Evolutionary conservation across 2,113 vertebrate genomes (phyloP).

Genomic region (Riparia riparia): DNA sequence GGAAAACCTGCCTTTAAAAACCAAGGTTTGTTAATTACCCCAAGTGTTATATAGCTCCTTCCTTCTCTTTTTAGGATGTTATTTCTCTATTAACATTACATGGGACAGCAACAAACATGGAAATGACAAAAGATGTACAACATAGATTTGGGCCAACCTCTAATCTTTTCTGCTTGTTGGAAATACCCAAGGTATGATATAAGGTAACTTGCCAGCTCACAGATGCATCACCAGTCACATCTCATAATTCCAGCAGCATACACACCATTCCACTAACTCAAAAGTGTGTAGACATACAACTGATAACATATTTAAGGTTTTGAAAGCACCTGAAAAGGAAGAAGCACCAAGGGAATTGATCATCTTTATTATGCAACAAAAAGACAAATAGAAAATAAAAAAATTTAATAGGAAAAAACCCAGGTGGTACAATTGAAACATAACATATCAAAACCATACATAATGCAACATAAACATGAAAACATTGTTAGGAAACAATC

Average conservation of each 20-base stretch:
- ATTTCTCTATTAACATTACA: not conserved
- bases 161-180: not conserved
- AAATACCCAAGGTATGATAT: not conserved
- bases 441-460: constrained; percentile 13
- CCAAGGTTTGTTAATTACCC: not conserved
- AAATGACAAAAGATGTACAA: not conserved
- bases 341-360: not conserved
- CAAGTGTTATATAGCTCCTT: not conserved
- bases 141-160: not conserved
- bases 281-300: not conserved
- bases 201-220: not conserved
- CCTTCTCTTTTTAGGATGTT: not conserved
- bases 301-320: not conserved
- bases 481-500: not conserved
- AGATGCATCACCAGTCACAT: not conserved
- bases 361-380: constrained; percentile 55
- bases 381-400: constrained; percentile 54
- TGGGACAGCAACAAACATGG: not conserved
- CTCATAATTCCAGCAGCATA: not conserved
- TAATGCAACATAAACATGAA: not conserved
- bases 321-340: not conserved
- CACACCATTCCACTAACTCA: fast-evolving
- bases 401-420: constrained; percentile 33
- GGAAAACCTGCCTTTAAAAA: not conserved
- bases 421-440: constrained; percentile 38